phyloP scores from a whole-genome alignment of 2,797 vertebrate genomes.

The Sarcophilus harrisii region DNA sequence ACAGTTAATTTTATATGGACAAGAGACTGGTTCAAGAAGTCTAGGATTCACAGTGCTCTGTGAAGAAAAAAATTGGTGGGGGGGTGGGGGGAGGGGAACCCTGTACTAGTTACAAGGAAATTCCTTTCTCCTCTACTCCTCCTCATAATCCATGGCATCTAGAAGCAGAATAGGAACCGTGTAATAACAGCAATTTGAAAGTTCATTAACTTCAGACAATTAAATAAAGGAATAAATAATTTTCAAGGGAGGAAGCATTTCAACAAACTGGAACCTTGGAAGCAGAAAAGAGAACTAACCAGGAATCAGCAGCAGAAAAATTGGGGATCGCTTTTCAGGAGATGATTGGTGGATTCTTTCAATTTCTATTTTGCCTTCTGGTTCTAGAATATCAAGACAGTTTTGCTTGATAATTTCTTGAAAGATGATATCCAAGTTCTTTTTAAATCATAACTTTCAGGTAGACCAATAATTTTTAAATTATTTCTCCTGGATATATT shows the following conservation, averaged over 20 bases:
- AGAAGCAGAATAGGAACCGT: background rate
- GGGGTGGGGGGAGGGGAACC: fast-evolving
- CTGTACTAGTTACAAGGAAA: background rate
- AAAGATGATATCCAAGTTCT: no score
- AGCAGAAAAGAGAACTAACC: background rate
- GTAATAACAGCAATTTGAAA: background rate
- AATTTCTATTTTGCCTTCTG: no score
- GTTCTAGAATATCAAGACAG: no score
- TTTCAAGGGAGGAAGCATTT: background rate
- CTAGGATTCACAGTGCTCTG: background rate
- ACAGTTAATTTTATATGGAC: background rate
- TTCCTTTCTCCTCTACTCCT: background rate
- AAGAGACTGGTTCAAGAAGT: background rate
- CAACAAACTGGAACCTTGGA: background rate
- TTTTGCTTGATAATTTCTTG: no score
- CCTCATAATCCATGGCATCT: background rate
- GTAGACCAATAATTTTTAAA: no score
- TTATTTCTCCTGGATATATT: no score
- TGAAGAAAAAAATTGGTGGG: background rate
- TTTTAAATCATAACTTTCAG: no score
- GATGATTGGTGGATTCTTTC: no score
- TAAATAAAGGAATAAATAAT: background rate
- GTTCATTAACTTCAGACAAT: background rate
- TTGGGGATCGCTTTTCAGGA: no score
- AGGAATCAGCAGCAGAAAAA: no score